phyloP scores from a whole-genome alignment of 2,113 vertebrate genomes.

The Syngnathus floridae region DNA sequence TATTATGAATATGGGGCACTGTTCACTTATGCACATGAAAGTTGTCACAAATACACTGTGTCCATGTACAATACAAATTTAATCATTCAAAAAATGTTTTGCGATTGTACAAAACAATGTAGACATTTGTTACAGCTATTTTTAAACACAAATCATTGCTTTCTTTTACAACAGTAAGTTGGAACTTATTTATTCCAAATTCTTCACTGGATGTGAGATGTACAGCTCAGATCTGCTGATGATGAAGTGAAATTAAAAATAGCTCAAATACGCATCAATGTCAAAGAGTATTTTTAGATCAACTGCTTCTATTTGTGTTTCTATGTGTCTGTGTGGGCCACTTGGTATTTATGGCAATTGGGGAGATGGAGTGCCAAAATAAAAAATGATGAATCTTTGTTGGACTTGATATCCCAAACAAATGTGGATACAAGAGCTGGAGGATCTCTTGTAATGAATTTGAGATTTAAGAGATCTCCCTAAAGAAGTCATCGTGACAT shows the following conservation, averaged over 20 bases:
- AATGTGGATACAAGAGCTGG: neutral
- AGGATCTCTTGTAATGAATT: neutral
- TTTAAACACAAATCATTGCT: no score
- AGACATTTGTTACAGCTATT: no score
- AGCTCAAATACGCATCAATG: conserved; percentile 47
- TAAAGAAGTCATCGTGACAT: neutral
- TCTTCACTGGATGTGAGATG: no score
- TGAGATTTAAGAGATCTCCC: neutral
- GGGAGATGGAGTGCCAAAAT: conserved; percentile 29
- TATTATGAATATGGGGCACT: conserved; percentile 1
- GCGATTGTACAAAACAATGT: no score
- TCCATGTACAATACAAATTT: neutral
- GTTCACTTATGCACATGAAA: neutral
- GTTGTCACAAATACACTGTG: neutral
- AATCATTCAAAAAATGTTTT: neutral
- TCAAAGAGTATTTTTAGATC: conserved; percentile 49
- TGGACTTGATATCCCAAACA: neutral
- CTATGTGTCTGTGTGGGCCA: conserved; percentile 25
- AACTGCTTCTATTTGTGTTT: conserved; percentile 31
- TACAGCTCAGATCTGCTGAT: conserved; percentile 7
- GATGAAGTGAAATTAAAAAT: conserved; percentile 36
- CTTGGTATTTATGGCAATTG: conserved; percentile 39
- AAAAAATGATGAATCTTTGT: conserved; percentile 25
- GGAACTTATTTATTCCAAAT: neutral
- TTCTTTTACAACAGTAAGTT: no score